Evolutionary conservation across 2,797 vertebrate genomes (phyloP).

Genomic region (Rhynchotus rufescens): DNA sequence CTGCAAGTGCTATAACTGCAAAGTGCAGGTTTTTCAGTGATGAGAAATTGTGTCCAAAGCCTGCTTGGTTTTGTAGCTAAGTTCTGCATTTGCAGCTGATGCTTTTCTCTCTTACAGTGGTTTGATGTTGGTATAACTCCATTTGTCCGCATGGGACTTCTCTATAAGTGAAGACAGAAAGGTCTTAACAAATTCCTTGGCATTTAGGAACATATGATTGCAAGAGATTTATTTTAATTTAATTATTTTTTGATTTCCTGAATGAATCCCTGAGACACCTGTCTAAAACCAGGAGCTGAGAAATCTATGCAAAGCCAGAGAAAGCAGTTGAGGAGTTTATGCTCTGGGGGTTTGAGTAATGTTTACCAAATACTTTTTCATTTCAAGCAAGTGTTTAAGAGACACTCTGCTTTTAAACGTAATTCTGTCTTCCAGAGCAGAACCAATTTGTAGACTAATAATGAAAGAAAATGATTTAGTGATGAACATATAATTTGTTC

Average conservation of each 20-base stretch:
- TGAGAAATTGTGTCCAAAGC: not conserved
- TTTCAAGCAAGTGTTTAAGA: conserved; percentile 37
- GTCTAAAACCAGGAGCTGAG: conserved; percentile 20
- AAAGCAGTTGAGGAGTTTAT: conserved; percentile 26
- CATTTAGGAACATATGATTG: not conserved
- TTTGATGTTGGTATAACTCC: not conserved
- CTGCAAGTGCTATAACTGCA: not conserved
- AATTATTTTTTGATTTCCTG: conserved; percentile 39
- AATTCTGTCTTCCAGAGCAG: conserved; percentile 50
- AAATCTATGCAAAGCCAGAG: conserved; percentile 49
- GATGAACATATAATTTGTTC: conserved; percentile 57
- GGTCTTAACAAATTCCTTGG: not conserved
- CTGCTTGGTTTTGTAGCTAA: not conserved
- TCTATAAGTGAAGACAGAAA: not conserved
- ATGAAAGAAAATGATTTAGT: conserved; percentile 66
- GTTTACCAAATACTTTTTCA: conserved; percentile 53
- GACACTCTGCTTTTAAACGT: conserved; percentile 51
- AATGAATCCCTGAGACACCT: conserved; percentile 27
- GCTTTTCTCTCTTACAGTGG: not conserved
- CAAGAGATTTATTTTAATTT: conserved; percentile 10
- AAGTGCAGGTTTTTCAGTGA: not conserved
- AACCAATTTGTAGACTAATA: conserved; percentile 67
- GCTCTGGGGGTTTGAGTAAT: conserved; percentile 24
- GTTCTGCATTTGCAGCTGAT: not conserved
- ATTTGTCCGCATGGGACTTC: not conserved